Conservation (phyloP, 2,888 invertebrate species). For the Limnephilus rhombicus region DNA sequence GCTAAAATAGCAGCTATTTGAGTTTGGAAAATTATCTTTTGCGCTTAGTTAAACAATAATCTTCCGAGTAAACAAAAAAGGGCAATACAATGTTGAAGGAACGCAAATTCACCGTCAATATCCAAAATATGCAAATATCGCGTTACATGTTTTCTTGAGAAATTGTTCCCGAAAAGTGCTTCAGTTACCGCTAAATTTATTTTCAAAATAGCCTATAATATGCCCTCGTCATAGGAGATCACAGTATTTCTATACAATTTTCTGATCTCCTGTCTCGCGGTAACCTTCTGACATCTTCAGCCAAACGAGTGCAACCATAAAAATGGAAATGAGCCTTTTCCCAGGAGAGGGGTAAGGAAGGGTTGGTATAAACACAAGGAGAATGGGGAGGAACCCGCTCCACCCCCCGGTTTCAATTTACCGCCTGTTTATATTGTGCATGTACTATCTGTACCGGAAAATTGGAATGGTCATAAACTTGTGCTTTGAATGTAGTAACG, state of each 20-base stretch:
- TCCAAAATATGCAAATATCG: neutral
- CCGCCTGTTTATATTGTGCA: constrained; percentile 17
- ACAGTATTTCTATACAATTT: neutral
- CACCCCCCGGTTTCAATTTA: constrained; percentile 15
- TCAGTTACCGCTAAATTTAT: too few species aligned
- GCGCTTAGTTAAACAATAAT: neutral
- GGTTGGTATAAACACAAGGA: neutral
- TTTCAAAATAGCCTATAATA: too few species aligned
- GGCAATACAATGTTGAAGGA: neutral
- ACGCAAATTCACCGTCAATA: neutral
- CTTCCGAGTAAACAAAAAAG: neutral
- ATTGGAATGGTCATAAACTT: neutral
- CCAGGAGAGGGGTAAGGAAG: neutral
- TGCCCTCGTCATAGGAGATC: too few species aligned
- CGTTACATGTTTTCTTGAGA: too few species aligned
- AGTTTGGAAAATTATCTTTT: too few species aligned
- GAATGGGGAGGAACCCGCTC: neutral
- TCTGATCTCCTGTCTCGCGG: constrained; percentile 31
- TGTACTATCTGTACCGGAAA: constrained; percentile 9
- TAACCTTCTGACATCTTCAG: constrained; percentile 3
- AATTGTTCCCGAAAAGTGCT: too few species aligned
- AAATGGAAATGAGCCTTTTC: constrained; percentile 52
- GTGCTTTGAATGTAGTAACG: neutral
- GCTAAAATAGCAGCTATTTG: too few species aligned
- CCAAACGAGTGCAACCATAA: constrained; percentile 56